Evolutionary conservation across 2,888 invertebrate genomes (phyloP), one percentile per base, ranked within the genome.

Genomic region (Brenthis ino): DNA sequence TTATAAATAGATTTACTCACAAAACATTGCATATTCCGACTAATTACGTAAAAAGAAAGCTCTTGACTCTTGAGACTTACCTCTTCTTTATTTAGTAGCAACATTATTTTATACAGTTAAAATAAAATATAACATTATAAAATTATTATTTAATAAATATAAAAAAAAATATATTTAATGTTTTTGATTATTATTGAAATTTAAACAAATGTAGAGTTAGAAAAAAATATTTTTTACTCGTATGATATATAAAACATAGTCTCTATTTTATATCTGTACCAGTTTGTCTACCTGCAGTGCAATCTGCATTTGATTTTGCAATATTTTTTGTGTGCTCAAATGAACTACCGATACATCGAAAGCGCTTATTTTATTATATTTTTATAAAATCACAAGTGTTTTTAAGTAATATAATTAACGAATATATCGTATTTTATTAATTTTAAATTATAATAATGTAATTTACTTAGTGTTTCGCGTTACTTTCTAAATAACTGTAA

Each of bases 401-500:
- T 68, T 65, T 54, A 13, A 43, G 33, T 48, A 48, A 61, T 33
- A 51, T 50, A 24, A 16, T 33, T 53, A 56, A 48, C 24, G n/a
- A 50, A 56, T 60, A 58, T 51, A 43, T 50, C 13, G 47, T 24
- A 24, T 16, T 16, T 56, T 16, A 54, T 56, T 64, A 51, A 50
- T 53, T 54, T 54, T 57, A 64, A 57, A 28, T 56, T 54, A 63
- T 57, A 60, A 63, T 57, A 65, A 58, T 56, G 24, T 56, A 64
- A 55, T 55, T 63, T 43, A 43, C 37, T 11, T 61, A 72, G 64
- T 67, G 72, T 69, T 72, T 71, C 71, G 75, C 74, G 70, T 70
- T 68, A 76, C 77, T 74, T 75, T 74, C 68, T 72, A 72, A 66
- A 67, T 77, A 77, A 77, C 77, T 77, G 77, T 77, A 76, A 72